Evolutionary conservation across 2,888 invertebrate species (phyloP), one percentile per base, ranked within the genome.

Genomic region (Acheta domesticus): DNA sequence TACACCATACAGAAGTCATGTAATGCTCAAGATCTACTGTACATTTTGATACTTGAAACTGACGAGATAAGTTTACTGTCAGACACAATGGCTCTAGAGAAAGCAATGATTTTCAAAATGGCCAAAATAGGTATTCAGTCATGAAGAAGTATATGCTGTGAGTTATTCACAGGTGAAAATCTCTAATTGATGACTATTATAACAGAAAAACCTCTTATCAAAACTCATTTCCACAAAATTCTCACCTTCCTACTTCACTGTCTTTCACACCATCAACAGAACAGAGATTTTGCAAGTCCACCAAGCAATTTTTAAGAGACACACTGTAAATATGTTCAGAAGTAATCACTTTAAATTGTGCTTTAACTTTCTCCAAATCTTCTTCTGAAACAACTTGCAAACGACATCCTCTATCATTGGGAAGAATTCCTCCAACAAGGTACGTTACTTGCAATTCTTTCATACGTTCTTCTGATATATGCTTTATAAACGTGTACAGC

Each of bases 241-340:
- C 36, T 36, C 36, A 36, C 36, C 36, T 36, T 36, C 36, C 14
- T 12, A 62, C 14, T 62, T 62, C 62, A 62, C n/a, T 62, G 62
- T n/a, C n/a, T n/a, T 62, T 62, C 62, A 62, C 62, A 19, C 62
- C 62, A 62, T 62, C 62, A 62, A 62, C 62, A 62, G 62, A 62
- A 62, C n/a, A 62, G 4, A 62, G n/a, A 62, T 62, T n/a, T 19
- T 12, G 16, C n/a, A 62, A n/a, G n/a, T 62, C 62, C 14, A n/a
- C 14, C 62, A 62, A n/a, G n/a, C 62, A 62, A 62, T 11, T 14
- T n/a, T 62, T 62, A 19, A 62, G n/a, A 62, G 16, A 19, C 16
- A 62, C 62, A 62, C 62, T 62, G n/a, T 62, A 62, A 19, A 62
- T 62, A 11, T 62, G 62, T 62, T 62, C 62, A 19, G 62, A 62